Base-by-base conservation (phyloP, 2,797 vertebrate genomes). In the Silurus aristotelis region DNA sequence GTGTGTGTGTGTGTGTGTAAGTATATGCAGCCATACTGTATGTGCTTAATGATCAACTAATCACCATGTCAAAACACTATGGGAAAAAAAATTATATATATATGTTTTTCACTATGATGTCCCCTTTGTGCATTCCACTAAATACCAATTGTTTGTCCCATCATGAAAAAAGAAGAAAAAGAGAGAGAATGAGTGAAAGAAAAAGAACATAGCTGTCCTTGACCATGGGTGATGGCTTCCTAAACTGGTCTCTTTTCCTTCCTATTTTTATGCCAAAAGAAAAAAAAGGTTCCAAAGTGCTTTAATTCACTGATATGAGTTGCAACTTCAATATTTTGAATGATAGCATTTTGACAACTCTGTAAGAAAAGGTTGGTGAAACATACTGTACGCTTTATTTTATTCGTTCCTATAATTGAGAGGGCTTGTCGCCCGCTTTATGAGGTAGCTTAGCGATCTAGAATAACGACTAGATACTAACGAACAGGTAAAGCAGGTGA, bases 31-130 rank as follows among this genome's bases (percentile, higher is more conserved):
- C 66, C 77, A 85, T 83, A 88, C 72, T 84, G 66, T 91, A 93
- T 94, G 92, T 94, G 93, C 93, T 93, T 91, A 87, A 92, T 91
- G 92, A 90, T 46, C 75, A 79, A 82, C 68, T 67, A 88, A 84
- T 86, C 79, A 81, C 68, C 82, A 84, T 78, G 83, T 86, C 68
- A 84, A 83, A 87, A 81, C 76, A 84, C 70, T 52, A 72, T 79
- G 82, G 60, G 71, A 52, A 10, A 52, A 52, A 52, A 52, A 52
- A 52, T 52, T 7, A 87, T 7, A 87, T 78, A 87, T 64, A 46
- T 79, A 75, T 58, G 90, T 38, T 38, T 38, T 92, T 92, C 92
- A 89, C 88, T 90, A 89, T 87, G 88, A 92, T 70, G 77, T n/a
- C 77, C 68, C 71, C 67, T 20, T 20, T 58, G 68, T 48, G n/a